phyloP scores from a whole-genome alignment of 2,888 invertebrate species.

The Drosophila kanekoi region DNA sequence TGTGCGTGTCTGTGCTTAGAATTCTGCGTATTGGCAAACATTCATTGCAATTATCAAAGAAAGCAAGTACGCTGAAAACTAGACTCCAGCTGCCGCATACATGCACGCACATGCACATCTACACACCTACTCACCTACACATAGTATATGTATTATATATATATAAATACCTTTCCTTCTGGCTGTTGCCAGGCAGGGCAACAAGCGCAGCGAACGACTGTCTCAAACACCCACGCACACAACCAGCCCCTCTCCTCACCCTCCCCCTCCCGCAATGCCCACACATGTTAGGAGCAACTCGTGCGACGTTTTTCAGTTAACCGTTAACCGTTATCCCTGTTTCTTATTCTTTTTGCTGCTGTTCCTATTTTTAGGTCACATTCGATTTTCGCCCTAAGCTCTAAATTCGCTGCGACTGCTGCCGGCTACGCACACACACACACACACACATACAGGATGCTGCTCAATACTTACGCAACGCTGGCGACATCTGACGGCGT shows the following conservation, averaged over 20 bases:
- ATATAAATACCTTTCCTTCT: background rate
- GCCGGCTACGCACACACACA: constrained; percentile 29
- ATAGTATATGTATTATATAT: background rate
- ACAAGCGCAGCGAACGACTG: constrained; percentile 16
- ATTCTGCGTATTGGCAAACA: constrained; percentile 2
- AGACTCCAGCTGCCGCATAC: background rate
- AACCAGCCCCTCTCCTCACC: background rate
- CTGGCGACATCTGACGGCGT: constrained; percentile 50
- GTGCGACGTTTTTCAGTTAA: constrained; percentile 34
- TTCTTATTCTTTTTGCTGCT: constrained; percentile 13
- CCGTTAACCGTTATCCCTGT: constrained; percentile 38
- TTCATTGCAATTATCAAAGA: constrained; percentile 12
- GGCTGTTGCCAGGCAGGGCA: constrained; percentile 43
- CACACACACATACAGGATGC: constrained; percentile 19
- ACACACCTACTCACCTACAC: no score
- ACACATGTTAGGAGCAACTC: background rate
- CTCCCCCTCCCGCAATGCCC: background rate
- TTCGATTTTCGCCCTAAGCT: constrained; percentile 53
- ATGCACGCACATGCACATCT: background rate
- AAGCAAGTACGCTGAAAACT: constrained; percentile 7
- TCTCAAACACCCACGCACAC: background rate
- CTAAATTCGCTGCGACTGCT: constrained; percentile 30
- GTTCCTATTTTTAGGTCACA: constrained; percentile 52
- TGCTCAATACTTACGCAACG: constrained; percentile 52
- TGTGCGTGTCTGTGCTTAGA: constrained; percentile 1